Evolutionary conservation across 2,888 invertebrate species (phyloP).

Genomic region (Machimus rusticus): DNA sequence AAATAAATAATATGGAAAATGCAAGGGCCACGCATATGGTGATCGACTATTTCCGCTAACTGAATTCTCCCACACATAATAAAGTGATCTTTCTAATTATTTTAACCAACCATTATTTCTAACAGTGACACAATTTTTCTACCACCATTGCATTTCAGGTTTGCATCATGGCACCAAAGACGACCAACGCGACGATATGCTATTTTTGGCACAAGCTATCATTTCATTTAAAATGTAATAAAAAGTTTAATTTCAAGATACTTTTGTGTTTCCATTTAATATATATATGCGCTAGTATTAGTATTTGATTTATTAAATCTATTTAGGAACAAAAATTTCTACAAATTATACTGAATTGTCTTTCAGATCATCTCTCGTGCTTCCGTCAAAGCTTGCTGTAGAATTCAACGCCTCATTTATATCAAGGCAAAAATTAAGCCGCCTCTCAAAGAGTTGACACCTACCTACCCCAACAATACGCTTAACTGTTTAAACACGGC

Average conservation of each 20-base stretch:
- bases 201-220: background rate
- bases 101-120: background rate
- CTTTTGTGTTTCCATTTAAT: background rate
- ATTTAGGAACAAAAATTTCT: background rate
- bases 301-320: background rate
- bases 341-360: background rate
- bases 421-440: background rate
- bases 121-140: background rate
- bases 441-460: background rate
- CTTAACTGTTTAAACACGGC: background rate
- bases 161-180: background rate
- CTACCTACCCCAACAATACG: background rate
- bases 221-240: background rate
- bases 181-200: background rate
- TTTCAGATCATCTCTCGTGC: background rate
- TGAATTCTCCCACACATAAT: background rate
- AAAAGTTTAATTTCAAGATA: background rate
- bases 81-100: background rate
- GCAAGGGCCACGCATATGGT: background rate
- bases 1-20: background rate
- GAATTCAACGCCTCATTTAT: background rate
- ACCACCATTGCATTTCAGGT: background rate
- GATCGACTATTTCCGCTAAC: background rate
- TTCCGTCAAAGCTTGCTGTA: background rate
- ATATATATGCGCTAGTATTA: background rate